Evolutionary conservation across 92 coral and sea anemone genomes (phyloP).

Genomic region (Epizoanthus scotinus): DNA sequence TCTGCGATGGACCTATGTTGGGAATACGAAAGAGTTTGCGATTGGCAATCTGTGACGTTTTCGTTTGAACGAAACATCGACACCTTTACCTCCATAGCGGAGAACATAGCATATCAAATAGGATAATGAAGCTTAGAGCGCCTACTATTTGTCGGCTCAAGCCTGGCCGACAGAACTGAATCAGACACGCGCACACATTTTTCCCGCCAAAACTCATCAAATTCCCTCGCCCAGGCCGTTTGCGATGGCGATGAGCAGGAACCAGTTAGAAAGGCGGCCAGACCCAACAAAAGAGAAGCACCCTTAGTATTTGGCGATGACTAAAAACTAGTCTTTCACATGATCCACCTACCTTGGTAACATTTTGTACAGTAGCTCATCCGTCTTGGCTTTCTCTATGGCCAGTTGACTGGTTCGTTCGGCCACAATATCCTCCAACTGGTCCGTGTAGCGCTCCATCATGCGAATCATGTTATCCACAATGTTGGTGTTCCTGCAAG

Average conservation of each 20-base stretch:
- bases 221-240: no score
- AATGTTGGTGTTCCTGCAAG: slow-evolving; percentile 69
- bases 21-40: not conserved
- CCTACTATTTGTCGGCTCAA: no score
- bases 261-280: no score
- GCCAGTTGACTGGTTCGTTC: slow-evolving; percentile 85
- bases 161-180: no score
- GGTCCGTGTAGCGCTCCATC: slow-evolving; percentile 90
- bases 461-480: slow-evolving; percentile 85
- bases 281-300: not conserved
- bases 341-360: slow-evolving; percentile 70
- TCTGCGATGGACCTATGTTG: slow-evolving; percentile 76
- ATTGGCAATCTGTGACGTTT: no score
- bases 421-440: slow-evolving; percentile 75
- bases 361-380: slow-evolving; percentile 83
- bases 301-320: not conserved
- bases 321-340: not conserved
- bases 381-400: slow-evolving; percentile 79
- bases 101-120: no score
- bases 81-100: no score
- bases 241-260: no score
- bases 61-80: no score
- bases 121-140: no score
- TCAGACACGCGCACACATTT: no score
- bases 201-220: no score